Base-by-base conservation (phyloP, 2,113 vertebrate genomes). In the Haplochromis vanheusdeni region DNA sequence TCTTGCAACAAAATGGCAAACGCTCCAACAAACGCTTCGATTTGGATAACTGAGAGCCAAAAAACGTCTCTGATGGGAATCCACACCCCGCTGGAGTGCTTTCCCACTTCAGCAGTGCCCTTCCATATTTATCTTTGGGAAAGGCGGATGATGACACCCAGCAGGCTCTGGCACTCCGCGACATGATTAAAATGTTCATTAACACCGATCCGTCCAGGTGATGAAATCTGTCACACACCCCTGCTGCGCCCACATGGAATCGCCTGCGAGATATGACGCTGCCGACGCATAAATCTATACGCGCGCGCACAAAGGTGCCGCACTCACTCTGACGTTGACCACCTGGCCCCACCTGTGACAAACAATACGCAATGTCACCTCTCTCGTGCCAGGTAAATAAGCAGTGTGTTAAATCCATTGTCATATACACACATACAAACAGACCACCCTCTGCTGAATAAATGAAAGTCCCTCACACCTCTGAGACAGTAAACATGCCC, bases 111-210 rank as follows among this genome's bases (percentile, higher is more conserved):
- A 12, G 35, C 45, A 16, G 3, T 1, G 7, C 49, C 52, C 83
- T 88, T 89, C 91, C 92, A 89, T 62, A 91, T 92, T 93, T 89
- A 87, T 94, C 92, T 80, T 26, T 3, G 17, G 56, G 45, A 88
- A 82, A 89, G 85, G 90, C 26, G 42, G 79, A 81, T 21, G 81
- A 87, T 31, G 87, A 83, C 82, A 23, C 90, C 75, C 90, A 89
- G 94, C 91, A 82, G 88, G 91, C 81, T 77, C 87, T 91, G 93
- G 92, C 91, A 70, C 42, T 60, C 58, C 4, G 83, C 12, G n/a
- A 75, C 87, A 87, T 92, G 93, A 96, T 96, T 95, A 95, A 95
- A 96, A 95, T 93, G 87, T 95, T 95, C 88, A 94, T 95, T 94
- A 95, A 93, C 94, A 87, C 90, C 1, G 77, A 81, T 80, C 81